Percentiles rank a stretch among this genome's conserved stretches.
phyloP scores from a whole-genome alignment of 2,888 invertebrate species.

The Drosophila phalerata region DNA sequence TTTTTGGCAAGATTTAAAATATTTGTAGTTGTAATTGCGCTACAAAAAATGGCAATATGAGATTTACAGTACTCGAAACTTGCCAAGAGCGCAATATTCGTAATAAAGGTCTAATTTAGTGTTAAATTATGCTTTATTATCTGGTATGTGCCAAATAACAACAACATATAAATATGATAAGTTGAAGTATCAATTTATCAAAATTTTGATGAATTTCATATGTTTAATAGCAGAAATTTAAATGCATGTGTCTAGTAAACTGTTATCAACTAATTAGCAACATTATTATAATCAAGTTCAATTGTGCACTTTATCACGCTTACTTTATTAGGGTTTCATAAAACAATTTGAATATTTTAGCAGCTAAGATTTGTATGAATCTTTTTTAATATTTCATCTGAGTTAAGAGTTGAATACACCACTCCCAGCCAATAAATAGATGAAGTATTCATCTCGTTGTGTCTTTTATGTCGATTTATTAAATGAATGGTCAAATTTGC shows the following conservation, averaged over 20 bases:
- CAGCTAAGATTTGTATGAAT: background rate
- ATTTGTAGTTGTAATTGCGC: constrained; percentile 8
- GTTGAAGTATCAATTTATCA: background rate
- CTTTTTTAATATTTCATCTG: background rate
- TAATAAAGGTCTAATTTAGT: constrained; percentile 1
- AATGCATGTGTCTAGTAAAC: too few species aligned
- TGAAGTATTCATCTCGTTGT: constrained; percentile 15
- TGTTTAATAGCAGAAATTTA: too few species aligned
- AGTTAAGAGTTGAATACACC: constrained; percentile 3
- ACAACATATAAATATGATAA: background rate
- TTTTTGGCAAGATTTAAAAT: constrained; percentile 38
- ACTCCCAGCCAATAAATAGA: constrained; percentile 8
- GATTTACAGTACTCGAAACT: constrained; percentile 3
- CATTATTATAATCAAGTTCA: background rate
- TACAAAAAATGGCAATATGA: constrained; percentile 6
- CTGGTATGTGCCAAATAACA: background rate
- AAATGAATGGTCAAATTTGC: constrained; percentile 44
- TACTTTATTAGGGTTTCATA: background rate
- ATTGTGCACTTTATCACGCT: too few species aligned
- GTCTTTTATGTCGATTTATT: constrained; percentile 39
- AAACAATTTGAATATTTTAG: too few species aligned
- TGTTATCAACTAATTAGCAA: background rate
- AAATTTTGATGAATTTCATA: background rate
- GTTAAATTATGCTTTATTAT: background rate
- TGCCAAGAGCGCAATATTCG: constrained; percentile 1